Conservation (phyloP, 2,113 vertebrate species). For the Rhinolophus ferrumequinum region DNA sequence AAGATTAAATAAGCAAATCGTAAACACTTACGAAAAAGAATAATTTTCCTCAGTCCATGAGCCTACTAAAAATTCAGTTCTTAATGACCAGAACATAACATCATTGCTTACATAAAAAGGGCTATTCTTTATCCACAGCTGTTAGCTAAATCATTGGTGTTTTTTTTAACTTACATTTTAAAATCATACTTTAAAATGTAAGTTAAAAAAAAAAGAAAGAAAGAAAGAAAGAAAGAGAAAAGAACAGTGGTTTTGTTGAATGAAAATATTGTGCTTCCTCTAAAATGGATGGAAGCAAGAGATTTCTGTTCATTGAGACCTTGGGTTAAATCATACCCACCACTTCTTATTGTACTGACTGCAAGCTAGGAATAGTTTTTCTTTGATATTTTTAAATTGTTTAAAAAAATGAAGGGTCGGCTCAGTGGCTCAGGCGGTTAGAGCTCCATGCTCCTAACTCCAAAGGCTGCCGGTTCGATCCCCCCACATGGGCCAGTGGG, state of each 20-base stretch:
- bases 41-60: constrained; percentile 3
- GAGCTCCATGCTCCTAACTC: too few species aligned
- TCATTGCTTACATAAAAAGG: constrained; percentile 48
- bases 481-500: too few species aligned
- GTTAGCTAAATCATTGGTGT: constrained; percentile 48
- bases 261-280: constrained; percentile 24
- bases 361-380: not conserved
- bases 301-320: not conserved
- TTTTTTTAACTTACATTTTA: too few species aligned
- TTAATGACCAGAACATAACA: constrained; percentile 51
- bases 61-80: constrained; percentile 48
- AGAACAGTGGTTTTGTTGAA: constrained; percentile 28
- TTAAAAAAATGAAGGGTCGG: too few species aligned
- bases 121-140: constrained; percentile 43
- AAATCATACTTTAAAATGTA: constrained; percentile 52
- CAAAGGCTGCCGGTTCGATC: too few species aligned
- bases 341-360: not conserved
- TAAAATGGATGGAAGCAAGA: constrained; percentile 20
- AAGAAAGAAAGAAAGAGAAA: not conserved
- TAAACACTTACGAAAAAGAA: constrained; percentile 65
- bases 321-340: not conserved
- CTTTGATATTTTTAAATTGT: not conserved
- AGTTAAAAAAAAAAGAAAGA: not conserved
- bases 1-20: constrained; percentile 68
- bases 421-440: too few species aligned